Evolutionary conservation across 2,113 vertebrate species (phyloP), one percentile per base, ranked within the genome.

Genomic region (Rhinopomastus cyanomelas): DNA sequence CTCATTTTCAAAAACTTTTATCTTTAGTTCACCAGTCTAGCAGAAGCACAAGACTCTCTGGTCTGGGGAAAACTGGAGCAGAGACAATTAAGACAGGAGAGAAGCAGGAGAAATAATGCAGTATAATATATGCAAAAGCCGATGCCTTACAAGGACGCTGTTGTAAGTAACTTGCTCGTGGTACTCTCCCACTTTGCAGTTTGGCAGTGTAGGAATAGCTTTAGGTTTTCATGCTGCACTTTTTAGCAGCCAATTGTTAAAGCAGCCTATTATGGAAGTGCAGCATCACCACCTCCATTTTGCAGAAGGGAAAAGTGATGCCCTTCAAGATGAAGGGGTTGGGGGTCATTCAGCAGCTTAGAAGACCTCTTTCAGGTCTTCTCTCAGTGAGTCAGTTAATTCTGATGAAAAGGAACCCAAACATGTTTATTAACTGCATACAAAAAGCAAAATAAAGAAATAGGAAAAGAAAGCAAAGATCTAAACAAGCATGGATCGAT

Each of bases 1-100:
- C 69, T 78, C 81, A 32, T 86, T 90, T 93, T 66, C 51, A 46
- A 69, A 81, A 91, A 78, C 65, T 68, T 89, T 92, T 52, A 56
- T 81, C 89, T 92, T 88, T 37, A 81, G 46, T 42, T 91, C 1
- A 0, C 55, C 74, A 48, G 52, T 78, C 36, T 32, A 95, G 77
- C 83, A 90, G 53, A 81, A 65, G 82, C 81, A 88, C 80, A 49
- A 93, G 39, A 88, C 29, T 83, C 64, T 77, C 65, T 69, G 67
- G 73, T 34, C 81, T 59, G 88, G 80, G 77, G 69, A 86, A 91
- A 95, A 91, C 53, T 59, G 81, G 62, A 90, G 61, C 85, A 85
- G 62, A 82, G 60, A 89, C 71, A 90, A 94, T 90, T 72, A 86
- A 87, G 55, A 75, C 42, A 71, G 79, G 25, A 72, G 32, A 92